Conservation (phyloP, 2,113 vertebrate species). For the Boleophthalmus pectinirostris region DNA sequence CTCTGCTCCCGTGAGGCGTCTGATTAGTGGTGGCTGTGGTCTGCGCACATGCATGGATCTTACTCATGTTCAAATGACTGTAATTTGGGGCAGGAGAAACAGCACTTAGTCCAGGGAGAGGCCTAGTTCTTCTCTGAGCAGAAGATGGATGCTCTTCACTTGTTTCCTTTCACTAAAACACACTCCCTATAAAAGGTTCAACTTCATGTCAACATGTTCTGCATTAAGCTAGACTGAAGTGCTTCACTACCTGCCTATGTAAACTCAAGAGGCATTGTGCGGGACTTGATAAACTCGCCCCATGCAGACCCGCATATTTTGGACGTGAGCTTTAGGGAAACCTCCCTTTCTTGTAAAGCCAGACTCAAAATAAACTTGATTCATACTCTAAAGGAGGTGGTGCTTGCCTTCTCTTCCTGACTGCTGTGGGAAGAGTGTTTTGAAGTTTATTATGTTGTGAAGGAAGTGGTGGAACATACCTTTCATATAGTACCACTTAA, state of each 20-base stretch:
- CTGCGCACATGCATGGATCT: constrained; percentile 46
- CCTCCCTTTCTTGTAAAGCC: constrained; percentile 7
- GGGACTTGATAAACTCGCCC: constrained; percentile 17
- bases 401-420: background rate
- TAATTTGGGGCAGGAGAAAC: constrained; percentile 67
- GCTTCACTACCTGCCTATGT: constrained; percentile 11
- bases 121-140: constrained; percentile 37
- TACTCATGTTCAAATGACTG: constrained; percentile 69
- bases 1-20: constrained; percentile 17
- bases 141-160: constrained; percentile 44
- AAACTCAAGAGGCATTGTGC: constrained; percentile 28
- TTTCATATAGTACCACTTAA: background rate
- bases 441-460: background rate
- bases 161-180: constrained; percentile 60
- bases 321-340: constrained; percentile 14
- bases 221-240: constrained; percentile 29
- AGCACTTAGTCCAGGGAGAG: constrained; percentile 45
- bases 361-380: constrained; percentile 12
- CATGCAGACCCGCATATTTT: constrained; percentile 13
- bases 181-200: constrained; percentile 7
- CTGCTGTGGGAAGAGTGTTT: background rate
- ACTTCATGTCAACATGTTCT: background rate
- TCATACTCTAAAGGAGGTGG: background rate
- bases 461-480: background rate
- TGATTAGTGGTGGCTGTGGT: constrained; percentile 45